Evolutionary conservation across 2,113 vertebrate genomes (phyloP).

Genomic region (Globicephala melas): DNA sequence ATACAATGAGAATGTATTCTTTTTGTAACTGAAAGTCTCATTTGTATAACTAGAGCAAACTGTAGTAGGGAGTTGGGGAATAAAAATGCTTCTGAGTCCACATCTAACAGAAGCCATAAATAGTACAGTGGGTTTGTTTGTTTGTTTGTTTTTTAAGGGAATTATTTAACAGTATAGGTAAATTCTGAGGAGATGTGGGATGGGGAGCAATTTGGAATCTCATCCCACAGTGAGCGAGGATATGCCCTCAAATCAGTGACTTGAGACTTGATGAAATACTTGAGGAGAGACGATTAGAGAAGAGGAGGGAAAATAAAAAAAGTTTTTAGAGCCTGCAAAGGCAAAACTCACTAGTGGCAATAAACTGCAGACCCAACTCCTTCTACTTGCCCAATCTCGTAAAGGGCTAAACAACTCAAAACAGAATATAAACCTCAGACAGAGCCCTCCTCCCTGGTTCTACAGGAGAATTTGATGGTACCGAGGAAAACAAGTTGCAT

Average conservation of each 20-base stretch:
- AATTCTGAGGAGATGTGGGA: neutral
- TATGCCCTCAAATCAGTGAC: neutral
- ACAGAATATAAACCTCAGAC: neutral
- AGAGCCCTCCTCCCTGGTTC: neutral
- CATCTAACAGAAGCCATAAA: neutral
- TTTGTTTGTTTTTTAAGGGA: neutral
- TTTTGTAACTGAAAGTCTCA: constrained; percentile 35
- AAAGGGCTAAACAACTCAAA: neutral
- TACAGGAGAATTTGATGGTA: neutral
- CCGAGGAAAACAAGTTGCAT: neutral
- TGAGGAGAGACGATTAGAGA: neutral
- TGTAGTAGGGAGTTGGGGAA: neutral
- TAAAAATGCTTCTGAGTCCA: neutral
- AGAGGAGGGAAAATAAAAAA: neutral
- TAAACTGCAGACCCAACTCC: neutral
- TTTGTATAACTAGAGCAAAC: constrained; percentile 22
- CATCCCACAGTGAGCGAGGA: neutral
- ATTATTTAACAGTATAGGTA: neutral
- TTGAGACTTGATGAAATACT: neutral
- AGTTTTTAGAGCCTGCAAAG: neutral
- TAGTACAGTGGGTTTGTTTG: neutral
- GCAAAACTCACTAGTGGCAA: neutral
- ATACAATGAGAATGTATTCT: neutral
- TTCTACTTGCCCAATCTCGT: neutral
- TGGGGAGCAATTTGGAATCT: neutral